Conservation (phyloP, 2,113 vertebrate species). For the Mastomys coucha region DNA sequence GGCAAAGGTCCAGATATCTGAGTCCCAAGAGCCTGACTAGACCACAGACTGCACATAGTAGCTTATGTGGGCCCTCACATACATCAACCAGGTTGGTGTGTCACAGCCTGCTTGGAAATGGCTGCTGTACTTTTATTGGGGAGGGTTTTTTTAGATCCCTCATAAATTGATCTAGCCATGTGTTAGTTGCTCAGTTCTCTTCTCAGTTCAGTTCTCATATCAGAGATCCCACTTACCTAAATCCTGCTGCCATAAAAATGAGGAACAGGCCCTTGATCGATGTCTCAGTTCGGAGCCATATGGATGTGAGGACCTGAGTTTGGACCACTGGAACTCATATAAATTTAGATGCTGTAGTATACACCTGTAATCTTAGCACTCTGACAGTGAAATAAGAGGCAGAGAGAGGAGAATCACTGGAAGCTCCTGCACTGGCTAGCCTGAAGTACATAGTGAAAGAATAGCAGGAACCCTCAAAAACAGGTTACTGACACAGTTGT, state of each 20-base stretch:
- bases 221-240: neutral
- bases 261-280: neutral
- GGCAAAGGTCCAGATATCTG: neutral
- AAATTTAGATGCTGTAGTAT: neutral
- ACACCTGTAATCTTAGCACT: neutral
- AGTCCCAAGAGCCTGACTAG: neutral
- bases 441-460: neutral
- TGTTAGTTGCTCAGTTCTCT: neutral
- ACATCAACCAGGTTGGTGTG: neutral
- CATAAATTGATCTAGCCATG: neutral
- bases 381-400: neutral
- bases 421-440: too few relatives aligned
- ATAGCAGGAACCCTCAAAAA: neutral
- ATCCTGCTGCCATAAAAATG: neutral
- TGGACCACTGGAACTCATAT: too few relatives aligned
- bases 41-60: neutral
- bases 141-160: neutral
- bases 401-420: neutral
- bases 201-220: constrained; percentile 5
- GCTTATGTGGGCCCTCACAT: neutral
- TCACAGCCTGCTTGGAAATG: neutral
- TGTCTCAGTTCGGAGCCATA: too few relatives aligned
- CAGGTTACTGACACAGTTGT: too few relatives aligned
- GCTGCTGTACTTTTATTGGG: neutral
- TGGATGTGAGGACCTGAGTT: neutral